Evolutionary conservation across 2,113 vertebrate species (phyloP), one percentile per base, ranked within the genome.

Genomic region (Pavo muticus): DNA sequence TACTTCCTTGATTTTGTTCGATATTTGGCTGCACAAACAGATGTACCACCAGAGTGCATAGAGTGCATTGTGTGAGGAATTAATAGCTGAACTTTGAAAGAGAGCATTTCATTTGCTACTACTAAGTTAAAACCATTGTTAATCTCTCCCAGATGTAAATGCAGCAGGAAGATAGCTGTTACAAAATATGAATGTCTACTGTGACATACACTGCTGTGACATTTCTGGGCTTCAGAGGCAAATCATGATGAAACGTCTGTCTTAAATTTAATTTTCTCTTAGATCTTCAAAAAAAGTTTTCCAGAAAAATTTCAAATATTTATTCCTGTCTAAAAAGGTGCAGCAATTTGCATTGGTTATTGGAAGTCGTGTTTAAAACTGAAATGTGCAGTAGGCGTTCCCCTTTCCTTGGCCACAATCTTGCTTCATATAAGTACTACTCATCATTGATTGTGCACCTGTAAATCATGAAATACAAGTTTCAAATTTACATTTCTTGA

Each of bases 11-110:
- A 60, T 86, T 64, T 74, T 67, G 7, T 79, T 91, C 80, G 72
- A 39, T 96, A 87, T 68, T 78, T 32, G 88, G 42, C 64, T 56
- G 50, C 45, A 77, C 48, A 92, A 90, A 88, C 44, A 92, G n/a
- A 69, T 90, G 14, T n/a, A 68, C 85, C 92, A 90, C 90, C 82
- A 90, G 91, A 91, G 90, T 73, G 56, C 27, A 57, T 17, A 25
- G 45, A 48, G 42, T 0, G 0, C 27, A 60, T 42, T 88, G 24
- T 67, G 29, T 84, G 67, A 94, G 39, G 56, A 86, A 86, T 88
- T 94, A 90, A 83, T 93, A 94, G 61, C 42, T 56, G 50, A 80
- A 32, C 80, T 93, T 76, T 83, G 59, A 80, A 83, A 90, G 24
- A 37, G 4, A 63, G 59, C 17, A 17, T 70, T 91, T 91, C 6